Base-by-base conservation (phyloP, 1,140 invertebrate species). In the Brachionus asplanchnoidis region DNA sequence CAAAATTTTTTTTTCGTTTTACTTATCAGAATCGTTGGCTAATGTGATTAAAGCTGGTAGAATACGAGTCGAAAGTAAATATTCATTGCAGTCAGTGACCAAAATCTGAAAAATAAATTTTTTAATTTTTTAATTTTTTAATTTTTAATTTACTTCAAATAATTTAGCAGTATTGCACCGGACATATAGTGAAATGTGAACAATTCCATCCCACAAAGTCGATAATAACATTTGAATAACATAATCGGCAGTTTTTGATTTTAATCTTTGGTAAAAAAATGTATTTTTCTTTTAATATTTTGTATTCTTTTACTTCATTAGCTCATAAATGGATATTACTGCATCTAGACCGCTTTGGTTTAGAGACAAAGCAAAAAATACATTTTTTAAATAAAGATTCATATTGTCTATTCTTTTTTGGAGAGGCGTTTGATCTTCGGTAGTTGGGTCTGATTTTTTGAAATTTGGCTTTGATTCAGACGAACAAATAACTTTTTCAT, bases 31-130 rank as follows among this genome's bases (percentile, higher is more conserved):
- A 88, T 94, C 93, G 88, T 90, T 93, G 26, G 93, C 92, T 5
- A 94, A 88, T 1, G 93, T 94, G 53, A 94, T 92, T 66, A 94
- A 91, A 26, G 93, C 93, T 42, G 93, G 93, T 46, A 92, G 91
- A 60, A 94, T 91, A 87, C 92, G 91, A 2, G 91, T 88, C 8
- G 91, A 91, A 1, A 93, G 88, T 53, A 93, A 87, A 84, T 88
- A 90, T 85, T 93, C 92, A 83, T 90, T 89, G 60, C 93, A 89
- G 68, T 90, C 88, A 32, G 89, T 88, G 84, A 93, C 91, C 17
- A 93, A 87, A 36, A 91, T 88, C 88, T 89, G 9, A 60, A 70
- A 36, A 36, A n/a, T 14, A 23, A 66, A 36, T 23, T 65, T 23
- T 32, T 42, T 40, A 17, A 1, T 6, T 12, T 14, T 26, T 66